Percentiles rank a stretch among this genome's conserved stretches.
These are phyloP conservation scores for Hesperophylax magnus DNA, from an alignment of 1,140 invertebrate species.

Conservation along the genomic window DNA sequence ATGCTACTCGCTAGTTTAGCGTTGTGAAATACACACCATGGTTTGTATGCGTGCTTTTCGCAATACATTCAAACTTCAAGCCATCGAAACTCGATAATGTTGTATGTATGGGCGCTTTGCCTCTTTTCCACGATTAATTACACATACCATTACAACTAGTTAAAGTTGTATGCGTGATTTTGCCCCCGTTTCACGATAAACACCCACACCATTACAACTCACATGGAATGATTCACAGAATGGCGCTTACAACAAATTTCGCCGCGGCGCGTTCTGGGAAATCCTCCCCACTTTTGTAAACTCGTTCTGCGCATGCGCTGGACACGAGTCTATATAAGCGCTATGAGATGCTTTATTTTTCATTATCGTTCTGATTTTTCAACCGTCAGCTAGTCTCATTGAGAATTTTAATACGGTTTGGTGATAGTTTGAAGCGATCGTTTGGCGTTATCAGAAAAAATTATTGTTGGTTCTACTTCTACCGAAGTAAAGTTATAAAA, in stretches of 20 bases:
- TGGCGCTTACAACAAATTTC: constrained; percentile 44
- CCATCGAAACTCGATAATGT: too few species aligned
- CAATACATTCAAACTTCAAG: neutral
- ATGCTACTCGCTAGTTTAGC: too few species aligned
- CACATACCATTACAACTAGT: too few species aligned
- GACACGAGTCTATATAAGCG: constrained; percentile 37
- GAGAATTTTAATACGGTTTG: constrained; percentile 14
- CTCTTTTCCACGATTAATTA: too few species aligned
- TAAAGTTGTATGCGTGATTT: too few species aligned
- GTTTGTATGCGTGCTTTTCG: neutral
- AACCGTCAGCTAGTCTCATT: neutral
- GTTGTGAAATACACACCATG: constrained; percentile 3
- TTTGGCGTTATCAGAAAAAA: neutral
- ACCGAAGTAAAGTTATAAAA: neutral
- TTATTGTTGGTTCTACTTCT: too few species aligned
- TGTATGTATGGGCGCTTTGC: too few species aligned
- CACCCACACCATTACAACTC: neutral
- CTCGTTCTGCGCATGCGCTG: constrained; percentile 20
- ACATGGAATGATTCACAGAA: constrained; percentile 41
- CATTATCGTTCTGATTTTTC: constrained; percentile 25
- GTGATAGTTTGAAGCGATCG: constrained; percentile 30
- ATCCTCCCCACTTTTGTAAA: neutral
- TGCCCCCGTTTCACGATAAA: too few species aligned
- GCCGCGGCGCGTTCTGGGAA: constrained; percentile 28
- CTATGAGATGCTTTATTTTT: neutral